Conservation (phyloP, 2,113 vertebrate genomes). For the human (Homo sapiens) region GRCh38 chr3:52503001-52503500, state of each 20-base stretch:
- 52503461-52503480: constrained; percentile 90
- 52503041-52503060: constrained; percentile 83
- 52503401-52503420: constrained; percentile 84
- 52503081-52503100: constrained; percentile 75
- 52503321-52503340: neutral
- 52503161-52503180: neutral
- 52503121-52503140: accelerated
- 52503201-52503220: neutral
- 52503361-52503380: constrained; percentile 86
- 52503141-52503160: neutral
- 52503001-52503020: constrained; percentile 82
- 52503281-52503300: neutral
- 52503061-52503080: constrained; percentile 90
- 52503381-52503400: constrained; percentile 85
- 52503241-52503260: neutral
- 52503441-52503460: constrained; percentile 91
- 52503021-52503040: constrained; percentile 83
- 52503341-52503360: constrained; percentile 85
- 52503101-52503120: constrained; percentile 80
- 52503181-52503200: neutral
- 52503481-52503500: constrained; percentile 91
- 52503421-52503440: constrained; percentile 88
- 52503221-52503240: neutral
- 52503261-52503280: neutral
- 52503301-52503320: neutral